Conservation (phyloP, 2,888 invertebrate species). For the Metopia argyrocephala region DNA sequence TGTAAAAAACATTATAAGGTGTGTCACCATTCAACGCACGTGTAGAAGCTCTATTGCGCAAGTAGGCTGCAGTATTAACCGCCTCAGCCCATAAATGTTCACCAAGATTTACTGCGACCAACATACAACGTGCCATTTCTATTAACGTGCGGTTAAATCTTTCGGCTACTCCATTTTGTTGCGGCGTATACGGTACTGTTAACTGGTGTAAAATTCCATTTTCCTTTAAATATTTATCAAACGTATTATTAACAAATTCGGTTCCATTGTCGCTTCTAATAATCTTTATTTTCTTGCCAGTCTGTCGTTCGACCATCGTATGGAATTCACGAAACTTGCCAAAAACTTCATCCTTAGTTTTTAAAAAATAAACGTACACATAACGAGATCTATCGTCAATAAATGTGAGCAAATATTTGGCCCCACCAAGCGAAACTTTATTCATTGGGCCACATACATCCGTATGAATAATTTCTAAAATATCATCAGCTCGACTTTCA, state of each 20-base stretch:
- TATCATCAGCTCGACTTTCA: constrained; percentile 27
- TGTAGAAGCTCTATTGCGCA: no score
- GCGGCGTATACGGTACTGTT: constrained; percentile 38
- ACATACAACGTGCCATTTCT: constrained; percentile 44
- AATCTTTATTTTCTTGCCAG: constrained; percentile 38
- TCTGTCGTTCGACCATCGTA: constrained; percentile 43
- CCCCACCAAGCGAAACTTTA: constrained; percentile 35
- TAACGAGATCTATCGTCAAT: constrained; percentile 49
- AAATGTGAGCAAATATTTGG: constrained; percentile 51
- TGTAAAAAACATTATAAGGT: constrained; percentile 59
- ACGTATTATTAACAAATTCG: no score
- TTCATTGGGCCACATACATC: constrained; percentile 57
- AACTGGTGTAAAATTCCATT: constrained; percentile 36
- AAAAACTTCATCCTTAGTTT: constrained; percentile 42
- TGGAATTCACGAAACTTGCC: constrained; percentile 41
- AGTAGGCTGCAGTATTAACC: constrained; percentile 43
- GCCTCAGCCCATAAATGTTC: constrained; percentile 39
- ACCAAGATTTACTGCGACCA: constrained; percentile 1
- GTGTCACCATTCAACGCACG: constrained; percentile 36
- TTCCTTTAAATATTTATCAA: constrained; percentile 16
- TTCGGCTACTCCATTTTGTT: constrained; percentile 38
- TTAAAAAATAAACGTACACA: constrained; percentile 52
- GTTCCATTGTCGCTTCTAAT: constrained; percentile 44
- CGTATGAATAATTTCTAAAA: constrained; percentile 43
- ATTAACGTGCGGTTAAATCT: constrained; percentile 37